Evolutionary conservation across 2,888 invertebrate genomes (phyloP), one percentile per base, ranked within the genome.

Genomic region (Ophonus ardosiacus): DNA sequence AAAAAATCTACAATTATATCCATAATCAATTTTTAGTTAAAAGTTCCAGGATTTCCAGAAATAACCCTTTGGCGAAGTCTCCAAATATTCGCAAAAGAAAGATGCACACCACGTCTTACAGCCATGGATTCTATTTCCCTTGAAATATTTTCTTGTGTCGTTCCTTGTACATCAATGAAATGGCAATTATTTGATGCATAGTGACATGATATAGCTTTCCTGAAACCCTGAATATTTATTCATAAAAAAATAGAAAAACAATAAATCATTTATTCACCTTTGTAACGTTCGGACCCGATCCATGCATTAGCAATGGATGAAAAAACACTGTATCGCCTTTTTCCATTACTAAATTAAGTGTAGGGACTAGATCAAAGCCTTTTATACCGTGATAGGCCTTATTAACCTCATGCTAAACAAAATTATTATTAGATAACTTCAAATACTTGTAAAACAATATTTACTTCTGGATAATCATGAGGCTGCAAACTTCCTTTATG

Each of bases 301-400:
- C 97, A 89, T 97, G 97, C 63, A 97, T 93, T 7, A 97, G 90
- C 13, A 95, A 89, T 0, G 97, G 96, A 90, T 97, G 96, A 90
- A 97, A 96, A 92, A 97, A 95, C n/a, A 96, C 95, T 0, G 96
- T 96, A 89, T 97, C 97, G 0, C 96, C 97, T 0, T 95, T 94
- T 79, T 94, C 93, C 96, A 97, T 96, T 87, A 94, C 93, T n/a
- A 97, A 91, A 87, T 95, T 91, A 0, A 94, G 90, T 83, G 93
- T 90, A 0, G 93, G 92, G 10, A 90, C 84, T 0, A 85, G 7
- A 0, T 88, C 88, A 59, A 90, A 90, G 0, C 91, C 89, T 31
- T 89, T 84, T 1, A 92, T 90, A 0, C 95, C 95, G 90, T 95
- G 94, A 90, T 95, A 96, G 89, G 94, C 91, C 88, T 94, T 94